phyloP scores from a whole-genome alignment of 2,888 invertebrate species.

The Pinctada fucata region DNA sequence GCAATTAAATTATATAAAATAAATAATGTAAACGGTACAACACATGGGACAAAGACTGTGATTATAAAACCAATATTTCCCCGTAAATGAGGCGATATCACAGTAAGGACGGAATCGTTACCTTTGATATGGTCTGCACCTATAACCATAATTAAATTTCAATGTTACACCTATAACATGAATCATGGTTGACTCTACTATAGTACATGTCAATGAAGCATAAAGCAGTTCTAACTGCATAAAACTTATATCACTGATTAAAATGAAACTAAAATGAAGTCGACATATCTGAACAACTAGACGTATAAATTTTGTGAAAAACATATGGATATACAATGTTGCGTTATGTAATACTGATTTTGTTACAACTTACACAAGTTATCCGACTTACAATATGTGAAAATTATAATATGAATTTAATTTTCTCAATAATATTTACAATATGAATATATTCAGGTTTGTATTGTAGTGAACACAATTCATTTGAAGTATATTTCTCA shows the following conservation, averaged over 20 bases:
- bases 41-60: no score
- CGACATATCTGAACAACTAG: not conserved
- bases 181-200: not conserved
- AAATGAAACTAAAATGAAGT: not conserved
- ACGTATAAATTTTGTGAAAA: not conserved
- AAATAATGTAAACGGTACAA: no score
- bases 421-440: not conserved
- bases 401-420: no score
- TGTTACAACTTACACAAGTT: not conserved
- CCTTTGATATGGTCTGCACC: no score
- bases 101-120: no score
- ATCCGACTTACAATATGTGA: not conserved
- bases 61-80: no score
- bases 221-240: conserved; percentile 2
- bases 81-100: no score
- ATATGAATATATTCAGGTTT: not conserved
- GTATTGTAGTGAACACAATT: not conserved
- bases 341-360: not conserved
- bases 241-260: not conserved
- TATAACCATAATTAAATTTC: no score
- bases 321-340: not conserved
- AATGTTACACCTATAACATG: no score
- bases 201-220: conserved; percentile 9
- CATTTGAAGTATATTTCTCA: not conserved
- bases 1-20: no score